Evolutionary conservation across 2,888 invertebrate species (phyloP).

Genomic region (Drosophila setosimentum): DNA sequence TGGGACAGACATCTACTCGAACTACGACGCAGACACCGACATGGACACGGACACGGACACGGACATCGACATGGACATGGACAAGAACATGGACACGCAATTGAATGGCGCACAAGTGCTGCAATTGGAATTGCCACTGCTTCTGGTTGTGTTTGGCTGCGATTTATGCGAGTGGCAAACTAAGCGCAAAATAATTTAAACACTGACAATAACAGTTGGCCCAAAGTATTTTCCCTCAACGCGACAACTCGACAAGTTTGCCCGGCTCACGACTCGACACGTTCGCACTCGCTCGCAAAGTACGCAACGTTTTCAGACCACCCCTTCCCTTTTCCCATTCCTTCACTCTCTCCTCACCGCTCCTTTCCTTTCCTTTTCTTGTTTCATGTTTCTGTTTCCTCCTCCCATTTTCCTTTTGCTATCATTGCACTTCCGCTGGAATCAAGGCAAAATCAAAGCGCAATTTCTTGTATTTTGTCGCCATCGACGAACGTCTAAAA

Average conservation of each 20-base stretch:
- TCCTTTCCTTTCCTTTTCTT: neutral
- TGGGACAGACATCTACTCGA: conserved; percentile 14
- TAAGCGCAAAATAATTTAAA: conserved; percentile 81
- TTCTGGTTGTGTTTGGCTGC: conserved; percentile 48
- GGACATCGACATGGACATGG: conserved; percentile 19
- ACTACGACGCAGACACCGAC: conserved; percentile 24
- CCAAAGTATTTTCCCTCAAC: conserved; percentile 65
- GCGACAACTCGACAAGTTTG: conserved; percentile 78
- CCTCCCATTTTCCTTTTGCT: conserved; percentile 40
- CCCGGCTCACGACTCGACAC: conserved; percentile 74
- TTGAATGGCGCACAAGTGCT: conserved; percentile 45
- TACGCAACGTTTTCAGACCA: conserved; percentile 41
- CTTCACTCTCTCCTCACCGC: neutral
- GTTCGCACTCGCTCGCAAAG: conserved; percentile 69
- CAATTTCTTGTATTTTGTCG: conserved; percentile 79
- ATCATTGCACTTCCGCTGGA: conserved; percentile 79
- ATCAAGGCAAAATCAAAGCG: conserved; percentile 73
- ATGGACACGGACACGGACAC: conserved; percentile 31
- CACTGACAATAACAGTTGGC: conserved; percentile 80
- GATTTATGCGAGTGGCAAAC: conserved; percentile 78
- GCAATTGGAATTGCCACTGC: conserved; percentile 34
- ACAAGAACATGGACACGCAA: conserved; percentile 49
- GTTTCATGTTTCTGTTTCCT: conserved; percentile 25
- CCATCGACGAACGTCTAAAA: conserved; percentile 48
- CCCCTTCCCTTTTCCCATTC: neutral